phyloP scores from a whole-genome alignment of 2,888 invertebrate genomes.

The Itoplectis maculator region DNA sequence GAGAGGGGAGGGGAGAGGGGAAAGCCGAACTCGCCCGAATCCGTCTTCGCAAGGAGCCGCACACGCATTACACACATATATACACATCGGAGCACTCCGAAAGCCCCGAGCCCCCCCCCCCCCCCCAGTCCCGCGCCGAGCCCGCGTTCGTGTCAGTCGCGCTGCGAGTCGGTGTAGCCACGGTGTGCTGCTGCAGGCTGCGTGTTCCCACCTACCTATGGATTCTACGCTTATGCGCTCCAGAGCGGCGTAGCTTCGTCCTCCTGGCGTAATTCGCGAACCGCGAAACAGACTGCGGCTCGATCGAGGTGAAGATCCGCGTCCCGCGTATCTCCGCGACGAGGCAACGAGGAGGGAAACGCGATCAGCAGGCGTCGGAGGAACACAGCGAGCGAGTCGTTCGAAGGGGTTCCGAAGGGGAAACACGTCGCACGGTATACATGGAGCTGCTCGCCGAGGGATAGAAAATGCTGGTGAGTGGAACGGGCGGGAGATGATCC shows the following conservation, averaged over 20 bases:
- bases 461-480: constrained; percentile 82
- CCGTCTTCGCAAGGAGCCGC: neutral
- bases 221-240: constrained; percentile 51
- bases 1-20: neutral
- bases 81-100: too few relatives aligned
- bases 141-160: constrained; percentile 63
- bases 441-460: constrained; percentile 77
- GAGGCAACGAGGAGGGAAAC: neutral
- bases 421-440: too few relatives aligned
- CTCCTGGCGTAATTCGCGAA: constrained; percentile 22
- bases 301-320: neutral
- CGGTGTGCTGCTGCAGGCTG: too few relatives aligned
- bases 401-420: too few relatives aligned
- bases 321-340: neutral
- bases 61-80: too few relatives aligned
- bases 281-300: neutral
- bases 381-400: too few relatives aligned
- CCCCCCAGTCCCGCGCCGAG: constrained; percentile 12
- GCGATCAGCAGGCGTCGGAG: constrained; percentile 12
- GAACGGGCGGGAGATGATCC: constrained; percentile 76
- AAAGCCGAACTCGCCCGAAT: constrained; percentile 29
- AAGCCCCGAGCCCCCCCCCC: too few relatives aligned
- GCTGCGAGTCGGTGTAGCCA: constrained; percentile 58
- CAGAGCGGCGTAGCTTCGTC: constrained; percentile 52
- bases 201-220: constrained; percentile 48